Evolutionary conservation across 35 echinoderm and acorn worm genomes (phyloP).

Genomic region (Apostichopus japonicus): DNA sequence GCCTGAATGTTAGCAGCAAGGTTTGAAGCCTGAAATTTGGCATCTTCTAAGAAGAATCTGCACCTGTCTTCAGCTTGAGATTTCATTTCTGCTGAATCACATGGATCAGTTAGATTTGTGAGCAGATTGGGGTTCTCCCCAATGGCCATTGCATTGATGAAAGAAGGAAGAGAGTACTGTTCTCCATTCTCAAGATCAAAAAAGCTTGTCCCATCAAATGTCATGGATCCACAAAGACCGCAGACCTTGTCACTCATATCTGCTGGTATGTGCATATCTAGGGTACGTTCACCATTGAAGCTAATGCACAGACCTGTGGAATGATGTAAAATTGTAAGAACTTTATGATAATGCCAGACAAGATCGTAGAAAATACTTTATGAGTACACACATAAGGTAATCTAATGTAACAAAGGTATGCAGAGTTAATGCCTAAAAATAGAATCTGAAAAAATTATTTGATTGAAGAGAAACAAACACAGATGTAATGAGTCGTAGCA

Average conservation of each 20-base stretch:
- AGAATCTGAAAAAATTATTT: too few relatives aligned
- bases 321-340: not conserved
- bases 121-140: not conserved
- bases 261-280: constrained; percentile 14
- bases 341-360: too few relatives aligned
- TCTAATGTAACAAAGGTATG: too few relatives aligned
- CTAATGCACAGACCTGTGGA: not conserved
- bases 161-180: not conserved
- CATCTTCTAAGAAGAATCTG: not conserved
- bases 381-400: too few relatives aligned
- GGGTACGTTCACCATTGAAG: constrained; percentile 1
- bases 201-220: constrained; percentile 31
- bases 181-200: constrained; percentile 3
- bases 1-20: not conserved
- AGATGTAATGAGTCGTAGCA: too few relatives aligned
- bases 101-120: not conserved
- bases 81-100: not conserved
- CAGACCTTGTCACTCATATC: not conserved
- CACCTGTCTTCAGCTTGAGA: not conserved
- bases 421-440: too few relatives aligned
- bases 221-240: constrained; percentile 12
- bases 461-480: too few relatives aligned
- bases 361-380: too few relatives aligned
- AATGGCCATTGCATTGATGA: constrained; percentile 18
- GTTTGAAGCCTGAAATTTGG: not conserved